Base-by-base conservation (phyloP, 2,888 invertebrate species). In the Margaritifera margaritifera region DNA sequence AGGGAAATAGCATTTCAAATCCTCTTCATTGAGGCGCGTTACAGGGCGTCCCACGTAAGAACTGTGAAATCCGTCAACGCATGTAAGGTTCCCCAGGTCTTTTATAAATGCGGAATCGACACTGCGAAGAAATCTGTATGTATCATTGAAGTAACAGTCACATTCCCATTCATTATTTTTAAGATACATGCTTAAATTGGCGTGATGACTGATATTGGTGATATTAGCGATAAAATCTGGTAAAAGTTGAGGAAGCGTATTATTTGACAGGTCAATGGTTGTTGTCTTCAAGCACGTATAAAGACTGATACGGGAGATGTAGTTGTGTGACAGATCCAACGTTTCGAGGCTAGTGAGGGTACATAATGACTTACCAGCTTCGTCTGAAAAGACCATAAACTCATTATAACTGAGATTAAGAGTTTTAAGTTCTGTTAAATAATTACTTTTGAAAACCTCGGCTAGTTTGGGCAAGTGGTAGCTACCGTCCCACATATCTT, bases 71-170 rank as follows among this genome's bases (percentile, higher is more conserved):
- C 79, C 77, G 22, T 68, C 62, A 27, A 64, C 60, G 65, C 81
- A 81, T 22, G 25, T 31, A 24, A 79, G 53, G 4, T 70, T 51
- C 0, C 65, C 42, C 51, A 68, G 73, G 61, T 76, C 62, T 1
- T 25, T 50, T 42, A 42, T 15, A 15, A 82, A 66, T 8, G 69
- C 63, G 15, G 66, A 64, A 20, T 69, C 61, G 0, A 78, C 77
- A 15, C 31, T 66, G 3, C 65, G 74, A 15, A 83, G 31, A 81
- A 81, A 83, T 42, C 72, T 63, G 66, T 76, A 72, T 51, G 81
- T 78, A 15, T 72, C 72, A 20, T 68, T 53, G 15, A 83, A 61
- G 2, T 71, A 63, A 66, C 83, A 83, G 58, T 80, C 80, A 72
- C 83, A 83, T 2, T 61, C 54, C 66, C 71, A 83, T 52, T 68